Evolutionary conservation across 2,113 vertebrate genomes (phyloP).

Genomic region (Gallinago paraguaiae): DNA sequence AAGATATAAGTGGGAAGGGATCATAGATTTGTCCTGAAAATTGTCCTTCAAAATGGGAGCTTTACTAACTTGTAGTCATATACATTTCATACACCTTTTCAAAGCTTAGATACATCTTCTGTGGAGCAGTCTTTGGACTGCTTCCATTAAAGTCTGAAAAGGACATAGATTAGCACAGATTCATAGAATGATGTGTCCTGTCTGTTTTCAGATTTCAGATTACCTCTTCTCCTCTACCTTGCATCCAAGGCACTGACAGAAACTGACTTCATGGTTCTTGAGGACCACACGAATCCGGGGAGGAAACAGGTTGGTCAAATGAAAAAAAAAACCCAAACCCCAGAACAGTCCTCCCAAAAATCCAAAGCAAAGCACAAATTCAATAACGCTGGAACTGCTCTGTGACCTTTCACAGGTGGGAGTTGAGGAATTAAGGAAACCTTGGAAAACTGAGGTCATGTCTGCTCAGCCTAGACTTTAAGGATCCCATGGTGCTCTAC

Average conservation of each 20-base stretch:
- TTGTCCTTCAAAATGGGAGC: not conserved
- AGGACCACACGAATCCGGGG: not conserved
- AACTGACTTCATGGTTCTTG: not conserved
- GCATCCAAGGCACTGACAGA: not conserved
- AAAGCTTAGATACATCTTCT: not conserved
- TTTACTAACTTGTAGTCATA: not conserved
- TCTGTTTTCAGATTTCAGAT: not conserved
- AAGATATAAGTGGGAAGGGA: not conserved
- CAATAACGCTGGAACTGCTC: not conserved
- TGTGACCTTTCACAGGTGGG: conserved; percentile 30
- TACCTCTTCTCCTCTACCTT: not conserved
- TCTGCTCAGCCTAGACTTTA: conserved; percentile 22
- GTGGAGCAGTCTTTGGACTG: not conserved
- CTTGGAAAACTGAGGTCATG: conserved; percentile 49
- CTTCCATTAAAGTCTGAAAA: not conserved
- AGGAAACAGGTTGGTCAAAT: not conserved
- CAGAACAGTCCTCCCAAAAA: not conserved
- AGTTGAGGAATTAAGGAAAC: conserved; percentile 17
- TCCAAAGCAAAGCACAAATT: conserved; percentile 5
- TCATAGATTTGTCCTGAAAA: not conserved
- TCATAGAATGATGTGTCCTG: not conserved
- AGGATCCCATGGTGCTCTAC: not conserved
- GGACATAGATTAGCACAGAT: not conserved
- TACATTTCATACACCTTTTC: not conserved
- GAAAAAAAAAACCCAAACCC: not conserved